Evolutionary conservation across 2,888 invertebrate genomes (phyloP), one percentile per base, ranked within the genome.

Genomic region (Galerucella pusilla): DNA sequence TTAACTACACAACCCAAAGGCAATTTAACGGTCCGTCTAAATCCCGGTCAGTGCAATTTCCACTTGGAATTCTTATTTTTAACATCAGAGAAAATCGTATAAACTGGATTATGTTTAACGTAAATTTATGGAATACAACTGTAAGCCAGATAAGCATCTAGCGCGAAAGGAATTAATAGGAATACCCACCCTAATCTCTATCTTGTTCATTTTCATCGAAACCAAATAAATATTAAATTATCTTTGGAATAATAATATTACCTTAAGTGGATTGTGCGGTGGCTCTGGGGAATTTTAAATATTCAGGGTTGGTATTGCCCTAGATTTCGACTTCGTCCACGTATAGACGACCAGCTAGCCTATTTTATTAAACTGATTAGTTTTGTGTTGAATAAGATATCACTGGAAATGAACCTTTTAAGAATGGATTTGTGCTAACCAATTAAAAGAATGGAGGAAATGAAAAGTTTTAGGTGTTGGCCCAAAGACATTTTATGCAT

Each of bases 101-200:
- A 72, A 65, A 74, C 73, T 74, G 79, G 82, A 80, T 81, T 81
- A 82, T 81, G 81, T 81, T 81, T 84, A 84, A 84, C 84, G 83
- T 83, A 80, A 83, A 82, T 83, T 83, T 83, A 84, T 81, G 83
- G 81, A 81, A 81, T 80, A 80, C 79, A 78, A 80, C 78, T 79
- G 73, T 83, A 84, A 83, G 82, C 83, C 82, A 79, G 81, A 81
- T 82, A 81, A 65, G 64, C 64, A 45, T 42, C 20, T 78, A 77
- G 75, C 78, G 80, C 80, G 80, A 75, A 78, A 81, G 25, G 49
- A 68, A 70, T 64, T 67, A 75, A 63, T 70, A 70, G 49, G 60
- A 66, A 59, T 66, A 54, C 25, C 35, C 46, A 11, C 60, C 14
- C 42, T 76, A 75, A 77, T 76, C 77, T 75, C 75, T 73, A 73